Percentiles rank a stretch among this genome's conserved stretches.
phyloP scores from a whole-genome alignment of 2,113 vertebrate species.

The Tricholaema leucomelas region DNA sequence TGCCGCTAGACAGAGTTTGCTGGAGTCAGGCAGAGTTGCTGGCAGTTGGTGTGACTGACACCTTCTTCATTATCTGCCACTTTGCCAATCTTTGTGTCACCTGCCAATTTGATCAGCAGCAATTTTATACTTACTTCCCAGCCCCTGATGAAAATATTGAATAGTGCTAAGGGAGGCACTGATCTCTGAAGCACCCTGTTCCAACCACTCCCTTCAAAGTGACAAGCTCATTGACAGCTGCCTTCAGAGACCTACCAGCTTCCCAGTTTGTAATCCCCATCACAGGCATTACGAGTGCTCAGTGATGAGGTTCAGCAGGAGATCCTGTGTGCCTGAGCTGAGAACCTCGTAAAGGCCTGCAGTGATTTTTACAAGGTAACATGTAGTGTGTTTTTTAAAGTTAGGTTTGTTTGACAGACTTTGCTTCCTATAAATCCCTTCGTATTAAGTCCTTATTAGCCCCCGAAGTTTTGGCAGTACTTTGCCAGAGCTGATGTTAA shows the following conservation, averaged over 20 bases:
- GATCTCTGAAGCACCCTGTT: neutral
- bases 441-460: constrained; percentile 38
- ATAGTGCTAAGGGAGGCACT: neutral
- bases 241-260: neutral
- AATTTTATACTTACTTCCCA: constrained; percentile 43
- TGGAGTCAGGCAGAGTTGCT: neutral
- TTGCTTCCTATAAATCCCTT: constrained; percentile 6
- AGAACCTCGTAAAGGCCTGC: neutral
- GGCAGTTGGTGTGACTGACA: constrained; percentile 19
- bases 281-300: neutral
- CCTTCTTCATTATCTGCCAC: neutral
- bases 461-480: neutral
- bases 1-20: neutral
- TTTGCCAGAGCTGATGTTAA: constrained; percentile 6
- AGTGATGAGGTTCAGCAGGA: neutral
- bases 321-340: neutral
- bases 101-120: constrained; percentile 37
- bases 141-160: constrained; percentile 44
- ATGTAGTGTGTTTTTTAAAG: neutral
- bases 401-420: constrained; percentile 21
- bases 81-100: constrained; percentile 51
- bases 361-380: constrained; percentile 5
- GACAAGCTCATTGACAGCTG: neutral
- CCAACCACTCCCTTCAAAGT: constrained; percentile 9
- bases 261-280: neutral